Percentiles rank a stretch among this genome's conserved stretches.
These are phyloP conservation scores for Heliconius sara DNA, from an alignment of 2,888 invertebrate species.

Conservation along the genomic window DNA sequence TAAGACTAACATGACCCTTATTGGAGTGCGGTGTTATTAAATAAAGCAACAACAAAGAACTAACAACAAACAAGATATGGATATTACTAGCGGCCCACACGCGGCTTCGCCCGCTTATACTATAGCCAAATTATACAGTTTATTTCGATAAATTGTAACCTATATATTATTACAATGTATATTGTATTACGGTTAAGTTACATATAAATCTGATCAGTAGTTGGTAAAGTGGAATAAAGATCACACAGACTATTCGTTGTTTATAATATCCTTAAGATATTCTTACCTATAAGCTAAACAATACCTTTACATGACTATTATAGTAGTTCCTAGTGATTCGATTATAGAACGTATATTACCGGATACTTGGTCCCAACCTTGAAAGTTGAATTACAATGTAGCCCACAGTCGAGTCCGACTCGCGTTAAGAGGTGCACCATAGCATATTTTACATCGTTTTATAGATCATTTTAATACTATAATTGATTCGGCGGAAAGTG, in stretches of 20 bases:
- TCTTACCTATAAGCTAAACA: background rate
- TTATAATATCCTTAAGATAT: background rate
- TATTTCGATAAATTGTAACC: too few relatives aligned
- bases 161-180: too few relatives aligned
- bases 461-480: background rate
- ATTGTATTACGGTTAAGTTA: background rate
- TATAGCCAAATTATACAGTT: too few relatives aligned
- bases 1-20: slow-evolving; percentile 28
- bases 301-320: background rate
- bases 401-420: slow-evolving; percentile 61
- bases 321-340: slow-evolving; percentile 42
- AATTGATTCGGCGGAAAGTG: background rate
- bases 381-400: slow-evolving; percentile 62
- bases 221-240: too few relatives aligned
- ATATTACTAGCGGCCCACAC: too few relatives aligned
- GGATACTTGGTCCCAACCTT: slow-evolving; percentile 64
- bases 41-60: background rate
- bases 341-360: slow-evolving; percentile 52
- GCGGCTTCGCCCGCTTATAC: too few relatives aligned
- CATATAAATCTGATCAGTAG: too few relatives aligned
- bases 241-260: too few relatives aligned
- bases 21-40: slow-evolving; percentile 17
- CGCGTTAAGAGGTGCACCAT: slow-evolving; percentile 50
- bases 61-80: too few relatives aligned
- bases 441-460: slow-evolving; percentile 66